Conservation (phyloP, 2,888 invertebrate genomes). For the Apotomis turbidana region DNA sequence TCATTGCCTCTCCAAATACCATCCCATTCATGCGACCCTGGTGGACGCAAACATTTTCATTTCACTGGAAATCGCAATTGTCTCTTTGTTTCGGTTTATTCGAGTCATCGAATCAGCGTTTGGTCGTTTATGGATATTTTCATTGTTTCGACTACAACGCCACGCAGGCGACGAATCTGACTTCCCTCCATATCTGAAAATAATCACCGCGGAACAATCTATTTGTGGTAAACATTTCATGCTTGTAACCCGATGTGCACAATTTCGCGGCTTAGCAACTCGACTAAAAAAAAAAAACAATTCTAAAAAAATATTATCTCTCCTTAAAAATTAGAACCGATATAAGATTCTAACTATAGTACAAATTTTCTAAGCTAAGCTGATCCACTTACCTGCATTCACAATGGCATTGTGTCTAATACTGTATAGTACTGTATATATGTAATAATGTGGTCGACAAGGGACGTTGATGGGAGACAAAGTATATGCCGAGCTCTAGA, state of each 20-base stretch:
- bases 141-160: too few relatives aligned
- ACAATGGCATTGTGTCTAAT: too few relatives aligned
- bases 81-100: slow-evolving; percentile 16
- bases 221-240: background rate
- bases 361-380: too few relatives aligned
- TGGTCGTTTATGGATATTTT: slow-evolving; percentile 3
- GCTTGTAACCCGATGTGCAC: background rate
- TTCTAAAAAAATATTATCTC: background rate
- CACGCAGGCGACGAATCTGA: too few relatives aligned
- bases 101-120: slow-evolving; percentile 12
- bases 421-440: too few relatives aligned
- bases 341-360: background rate
- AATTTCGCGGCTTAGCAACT: too few relatives aligned
- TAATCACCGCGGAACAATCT: too few relatives aligned
- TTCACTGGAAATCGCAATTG: slow-evolving; percentile 16
- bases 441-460: too few relatives aligned
- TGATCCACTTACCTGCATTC: too few relatives aligned
- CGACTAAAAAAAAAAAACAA: background rate
- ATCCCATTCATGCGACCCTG: slow-evolving; percentile 16
- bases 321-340: background rate
- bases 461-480: too few relatives aligned
- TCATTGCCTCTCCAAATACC: slow-evolving; percentile 39
- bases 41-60: slow-evolving; percentile 34
- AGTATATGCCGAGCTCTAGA: too few relatives aligned
- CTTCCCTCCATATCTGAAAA: too few relatives aligned